Evolutionary conservation across 1,140 invertebrate species (phyloP).

Genomic region (Neotoxoptera formosana): DNA sequence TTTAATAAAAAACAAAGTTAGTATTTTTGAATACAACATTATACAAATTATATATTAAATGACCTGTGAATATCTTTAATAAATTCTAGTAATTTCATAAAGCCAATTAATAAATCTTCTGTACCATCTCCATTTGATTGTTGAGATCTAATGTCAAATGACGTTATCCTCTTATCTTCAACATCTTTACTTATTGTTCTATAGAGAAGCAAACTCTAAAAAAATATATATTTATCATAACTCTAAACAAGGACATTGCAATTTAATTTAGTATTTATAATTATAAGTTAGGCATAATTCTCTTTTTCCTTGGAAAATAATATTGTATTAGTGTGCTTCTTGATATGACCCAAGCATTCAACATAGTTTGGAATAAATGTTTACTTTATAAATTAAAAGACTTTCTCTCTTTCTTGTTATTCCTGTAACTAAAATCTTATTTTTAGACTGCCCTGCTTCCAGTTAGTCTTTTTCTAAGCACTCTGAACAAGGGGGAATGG

Average conservation of each 20-base stretch:
- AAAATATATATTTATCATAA: neutral
- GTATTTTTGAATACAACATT: neutral
- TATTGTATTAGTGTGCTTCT: too few relatives aligned
- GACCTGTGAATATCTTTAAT: constrained; percentile 56
- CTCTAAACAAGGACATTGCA: neutral
- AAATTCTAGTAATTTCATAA: constrained; percentile 55
- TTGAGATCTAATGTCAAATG: constrained; percentile 52
- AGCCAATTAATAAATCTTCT: constrained; percentile 50
- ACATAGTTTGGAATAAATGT: neutral
- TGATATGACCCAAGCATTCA: too few relatives aligned
- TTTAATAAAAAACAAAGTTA: neutral
- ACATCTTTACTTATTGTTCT: constrained; percentile 54
- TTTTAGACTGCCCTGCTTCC: neutral
- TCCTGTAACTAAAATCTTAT: neutral
- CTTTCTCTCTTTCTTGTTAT: neutral
- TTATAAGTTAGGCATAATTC: neutral
- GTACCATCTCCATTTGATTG: constrained; percentile 45
- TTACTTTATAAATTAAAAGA: neutral
- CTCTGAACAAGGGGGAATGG: neutral
- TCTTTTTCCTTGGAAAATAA: neutral
- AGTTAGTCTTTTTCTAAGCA: neutral
- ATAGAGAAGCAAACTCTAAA: constrained; percentile 54
- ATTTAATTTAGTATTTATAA: neutral
- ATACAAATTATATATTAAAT: neutral
- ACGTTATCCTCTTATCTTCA: constrained; percentile 45